Evolutionary conservation across 2,888 invertebrate genomes (phyloP), one percentile per base, ranked within the genome.

Genomic region (Heteropelma amictum): DNA sequence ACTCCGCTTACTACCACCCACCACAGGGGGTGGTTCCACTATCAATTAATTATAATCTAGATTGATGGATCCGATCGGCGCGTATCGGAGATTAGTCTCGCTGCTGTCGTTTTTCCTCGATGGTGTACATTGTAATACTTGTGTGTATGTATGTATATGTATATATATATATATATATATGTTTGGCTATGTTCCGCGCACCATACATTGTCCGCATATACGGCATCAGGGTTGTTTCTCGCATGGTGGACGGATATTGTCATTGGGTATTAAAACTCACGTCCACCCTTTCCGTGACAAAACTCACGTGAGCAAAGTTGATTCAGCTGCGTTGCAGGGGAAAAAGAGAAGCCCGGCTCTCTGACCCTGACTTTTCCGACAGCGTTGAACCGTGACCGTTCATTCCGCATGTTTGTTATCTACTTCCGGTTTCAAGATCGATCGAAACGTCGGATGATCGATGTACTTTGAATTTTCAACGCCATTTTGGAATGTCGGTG

Each of bases 31-130:
- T 82, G 82, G 85, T 79, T 82, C 83, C 82, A 80, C 88, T 88
- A 89, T 89, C 89, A 88, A 88, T 88, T 88, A 88, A 88, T 89
- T 88, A 88, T 89, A 89, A 89, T 88, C 88, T 88, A 88, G 89
- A 88, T 88, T 88, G 88, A 89, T 88, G 87, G 87, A 87, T 88
- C 86, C 85, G 86, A 88, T 87, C 85, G 82, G 76, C 72, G 77
- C 84, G 83, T 85, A 87, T 86, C 85, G 85, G 82, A 86, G 88
- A 88, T 88, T 88, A 88, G 88, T 86, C 84, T 81, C 87, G 86
- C 86, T 85, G 77, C 84, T 84, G 86, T 84, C 90, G 90, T 88
- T 77, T 77, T 78, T 75, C 88, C 89, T 89, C n/a, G 74, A 47
- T 49, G 40, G 33, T 64, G 23, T 53, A 65, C 51, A 21, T 40